These are phyloP conservation scores for Poeciliopsis gracilis DNA, from an alignment of 2,797 vertebrate species.

Conservation along the genomic window DNA sequence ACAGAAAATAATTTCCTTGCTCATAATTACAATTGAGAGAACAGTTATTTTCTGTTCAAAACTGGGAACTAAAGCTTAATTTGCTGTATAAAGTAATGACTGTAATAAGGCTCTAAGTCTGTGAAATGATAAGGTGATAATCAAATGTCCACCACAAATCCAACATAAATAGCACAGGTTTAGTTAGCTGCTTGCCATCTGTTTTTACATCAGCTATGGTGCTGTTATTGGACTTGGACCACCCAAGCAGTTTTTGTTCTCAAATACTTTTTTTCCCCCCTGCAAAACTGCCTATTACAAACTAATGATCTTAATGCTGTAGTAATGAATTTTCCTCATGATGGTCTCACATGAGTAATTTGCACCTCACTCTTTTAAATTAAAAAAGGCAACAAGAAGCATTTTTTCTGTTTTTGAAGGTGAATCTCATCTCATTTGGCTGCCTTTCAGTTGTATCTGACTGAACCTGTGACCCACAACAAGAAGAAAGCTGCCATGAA, in stretches of 20 bases:
- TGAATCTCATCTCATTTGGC: slow-evolving; percentile 13
- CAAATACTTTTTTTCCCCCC: slow-evolving; percentile 9
- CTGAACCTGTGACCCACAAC: slow-evolving; percentile 22
- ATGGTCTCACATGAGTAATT: slow-evolving; percentile 5
- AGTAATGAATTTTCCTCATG: slow-evolving; percentile 30
- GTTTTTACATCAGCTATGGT: slow-evolving; percentile 11
- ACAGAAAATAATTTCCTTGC: background rate
- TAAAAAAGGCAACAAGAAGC: slow-evolving; percentile 7
- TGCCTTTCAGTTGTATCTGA: slow-evolving; percentile 7
- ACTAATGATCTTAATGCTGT: slow-evolving; percentile 20
- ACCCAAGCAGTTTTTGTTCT: slow-evolving; percentile 19
- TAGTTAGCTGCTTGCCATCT: slow-evolving; percentile 28
- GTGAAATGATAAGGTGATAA: slow-evolving; percentile 9
- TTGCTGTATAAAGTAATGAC: background rate
- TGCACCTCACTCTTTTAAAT: slow-evolving; percentile 38
- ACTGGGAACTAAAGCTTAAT: background rate
- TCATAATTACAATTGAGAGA: background rate
- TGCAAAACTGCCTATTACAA: slow-evolving; percentile 28
- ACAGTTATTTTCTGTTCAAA: background rate
- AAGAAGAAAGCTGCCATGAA: background rate
- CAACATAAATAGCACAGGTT: background rate
- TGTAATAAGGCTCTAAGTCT: background rate
- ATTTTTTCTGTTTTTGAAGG: slow-evolving; percentile 13
- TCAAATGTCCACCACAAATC: slow-evolving; percentile 3
- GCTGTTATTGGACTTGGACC: slow-evolving; percentile 30